These are phyloP conservation scores for Pseudochirops cupreus DNA, from an alignment of 2,797 vertebrate genomes.

Conservation along the genomic window DNA sequence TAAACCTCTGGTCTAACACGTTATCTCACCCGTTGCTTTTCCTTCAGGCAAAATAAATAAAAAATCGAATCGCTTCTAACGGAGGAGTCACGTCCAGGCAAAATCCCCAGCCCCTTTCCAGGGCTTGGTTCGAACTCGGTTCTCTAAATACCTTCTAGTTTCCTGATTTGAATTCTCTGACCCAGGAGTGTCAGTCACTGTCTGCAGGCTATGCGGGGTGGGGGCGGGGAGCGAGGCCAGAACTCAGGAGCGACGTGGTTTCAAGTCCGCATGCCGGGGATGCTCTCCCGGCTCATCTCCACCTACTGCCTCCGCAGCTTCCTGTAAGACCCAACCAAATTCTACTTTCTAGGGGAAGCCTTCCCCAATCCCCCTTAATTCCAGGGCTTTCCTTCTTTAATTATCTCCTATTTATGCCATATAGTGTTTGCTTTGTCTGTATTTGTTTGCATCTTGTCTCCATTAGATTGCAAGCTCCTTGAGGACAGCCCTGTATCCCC, in stretches of 20 bases:
- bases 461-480: not conserved
- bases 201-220: not conserved
- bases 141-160: not conserved
- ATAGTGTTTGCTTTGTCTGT: too few species aligned
- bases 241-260: not conserved
- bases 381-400: not conserved
- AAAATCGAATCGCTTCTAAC: not conserved
- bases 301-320: not conserved
- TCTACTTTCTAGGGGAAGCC: not conserved
- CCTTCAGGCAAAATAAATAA: not conserved
- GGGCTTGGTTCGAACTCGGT: not conserved
- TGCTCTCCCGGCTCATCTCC: not conserved
- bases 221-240: not conserved
- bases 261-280: not conserved
- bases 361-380: not conserved
- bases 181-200: not conserved
- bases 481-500: not conserved
- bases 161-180: not conserved
- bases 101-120: not conserved
- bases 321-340: not conserved
- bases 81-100: not conserved
- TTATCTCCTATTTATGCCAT: not conserved
- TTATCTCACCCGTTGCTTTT: not conserved
- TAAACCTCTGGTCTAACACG: not conserved
- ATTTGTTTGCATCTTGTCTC: not conserved